Base-by-base conservation (phyloP, 2,888 invertebrate species). In the Xestia sexstrigata region DNA sequence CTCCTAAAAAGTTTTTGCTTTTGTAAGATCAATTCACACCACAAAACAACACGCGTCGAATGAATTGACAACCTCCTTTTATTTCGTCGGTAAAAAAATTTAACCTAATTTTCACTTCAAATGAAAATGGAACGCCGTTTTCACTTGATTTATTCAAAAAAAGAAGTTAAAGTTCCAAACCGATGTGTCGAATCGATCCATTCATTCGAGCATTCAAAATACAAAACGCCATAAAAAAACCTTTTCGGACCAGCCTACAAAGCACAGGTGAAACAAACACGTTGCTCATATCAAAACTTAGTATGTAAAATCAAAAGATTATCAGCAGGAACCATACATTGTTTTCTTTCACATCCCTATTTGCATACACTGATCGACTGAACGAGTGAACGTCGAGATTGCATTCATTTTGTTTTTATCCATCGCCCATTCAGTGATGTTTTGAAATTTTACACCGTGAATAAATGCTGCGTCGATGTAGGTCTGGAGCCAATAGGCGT, bases 281-380 rank as follows among this genome's bases (percentile, higher is more conserved):
- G 76, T 76, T 80, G 76, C 79, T 82, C 71, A 84, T 87, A 88
- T 87, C 85, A 90, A 89, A 85, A 84, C 79, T 84, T 86, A 83
- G 87, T 88, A 89, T 89, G 87, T 89, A 87, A 89, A 90, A 87
- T 88, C 87, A 79, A 87, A 91, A 94, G 94, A 95, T 96, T 93
- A 95, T 95, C 96, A 93, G 88, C 93, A 92, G 94, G 94, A 95
- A 94, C 94, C 86, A 85, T 85, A 93, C 93, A 95, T 95, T 96
- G 96, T 96, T 94, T 95, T 92, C 93, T 49, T 68, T 55, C 47
- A 72, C 79, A 62, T 67, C 39, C 93, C 90, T 92, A 96, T 96
- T 96, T 95, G 95, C 95, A 96, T 96, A 95, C 91, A 93, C 93
- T 93, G 94, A 93, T 91, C 87, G 87, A 79, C 90, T 90, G 90